Percentiles rank a stretch among this genome's conserved stretches.
phyloP scores from a whole-genome alignment of 2,797 vertebrate genomes.

The Platyrinchus mystaceus region DNA sequence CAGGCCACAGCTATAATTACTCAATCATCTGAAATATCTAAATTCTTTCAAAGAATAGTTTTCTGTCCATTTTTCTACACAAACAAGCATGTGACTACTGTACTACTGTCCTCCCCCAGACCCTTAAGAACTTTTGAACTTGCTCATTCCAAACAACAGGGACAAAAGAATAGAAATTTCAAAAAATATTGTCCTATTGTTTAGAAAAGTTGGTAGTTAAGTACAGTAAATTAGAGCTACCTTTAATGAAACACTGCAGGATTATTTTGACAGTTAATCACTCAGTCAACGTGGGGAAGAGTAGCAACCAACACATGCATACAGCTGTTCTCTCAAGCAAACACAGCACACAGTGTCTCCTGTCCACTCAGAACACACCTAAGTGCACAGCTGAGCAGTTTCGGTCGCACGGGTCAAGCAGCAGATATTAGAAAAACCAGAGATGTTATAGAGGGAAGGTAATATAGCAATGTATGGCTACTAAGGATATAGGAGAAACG shows the following conservation, averaged over 20 bases:
- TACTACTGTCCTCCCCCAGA: not conserved
- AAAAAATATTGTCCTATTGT: not conserved
- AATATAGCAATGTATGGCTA: not conserved
- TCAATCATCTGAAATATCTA: not conserved
- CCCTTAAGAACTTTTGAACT: not conserved
- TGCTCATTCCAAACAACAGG: not conserved
- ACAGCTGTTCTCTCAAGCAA: not conserved
- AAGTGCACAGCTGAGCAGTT: not conserved
- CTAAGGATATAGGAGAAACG: not conserved
- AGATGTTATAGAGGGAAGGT: not conserved
- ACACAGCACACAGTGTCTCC: not conserved
- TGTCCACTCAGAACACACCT: rapidly evolving
- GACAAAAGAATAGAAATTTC: not conserved
- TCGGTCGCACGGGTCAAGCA: rapidly evolving
- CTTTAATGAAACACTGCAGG: not conserved
- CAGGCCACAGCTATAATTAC: not conserved
- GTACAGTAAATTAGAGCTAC: not conserved
- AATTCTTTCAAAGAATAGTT: not conserved
- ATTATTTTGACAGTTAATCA: not conserved
- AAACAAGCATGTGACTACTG: not conserved
- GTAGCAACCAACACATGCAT: not conserved
- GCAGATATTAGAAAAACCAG: not conserved
- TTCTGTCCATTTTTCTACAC: not conserved
- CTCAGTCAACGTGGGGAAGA: not conserved
- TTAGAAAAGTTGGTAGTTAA: not conserved